phyloP scores from a whole-genome alignment of 2,113 vertebrate species.

The Mormoops blainvillei region DNA sequence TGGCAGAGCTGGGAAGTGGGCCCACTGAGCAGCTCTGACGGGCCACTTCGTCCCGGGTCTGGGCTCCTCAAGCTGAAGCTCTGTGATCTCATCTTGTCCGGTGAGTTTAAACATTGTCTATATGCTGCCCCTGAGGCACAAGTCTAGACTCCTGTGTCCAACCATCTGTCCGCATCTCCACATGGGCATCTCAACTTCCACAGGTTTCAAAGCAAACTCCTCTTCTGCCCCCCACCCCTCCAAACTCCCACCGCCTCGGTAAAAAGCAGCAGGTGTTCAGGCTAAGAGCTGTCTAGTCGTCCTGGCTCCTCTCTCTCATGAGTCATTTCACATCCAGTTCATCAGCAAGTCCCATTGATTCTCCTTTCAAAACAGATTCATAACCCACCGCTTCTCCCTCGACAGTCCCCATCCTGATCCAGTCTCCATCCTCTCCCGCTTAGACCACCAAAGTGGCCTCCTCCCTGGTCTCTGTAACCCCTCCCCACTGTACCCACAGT shows the following conservation, averaged over 20 bases:
- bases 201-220: neutral
- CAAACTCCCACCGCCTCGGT: neutral
- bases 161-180: neutral
- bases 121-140: neutral
- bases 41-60: neutral
- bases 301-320: neutral
- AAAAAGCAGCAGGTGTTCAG: neutral
- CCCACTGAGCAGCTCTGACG: accelerated
- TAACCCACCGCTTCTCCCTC: neutral
- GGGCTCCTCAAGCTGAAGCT: neutral
- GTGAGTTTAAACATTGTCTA: neutral
- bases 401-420: accelerated
- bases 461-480: neutral
- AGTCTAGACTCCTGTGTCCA: neutral
- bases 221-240: neutral
- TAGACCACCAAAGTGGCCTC: neutral
- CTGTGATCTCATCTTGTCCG: neutral
- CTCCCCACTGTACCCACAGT: neutral
- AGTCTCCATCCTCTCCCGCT: neutral
- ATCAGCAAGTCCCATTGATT: neutral
- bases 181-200: neutral
- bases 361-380: neutral
- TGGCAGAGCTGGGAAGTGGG: neutral
- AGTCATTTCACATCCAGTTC: neutral
- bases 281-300: neutral